These are phyloP conservation scores for Parauchenoglanis ngamensis DNA, from an alignment of 2,797 vertebrate genomes.

Conservation along the genomic window DNA sequence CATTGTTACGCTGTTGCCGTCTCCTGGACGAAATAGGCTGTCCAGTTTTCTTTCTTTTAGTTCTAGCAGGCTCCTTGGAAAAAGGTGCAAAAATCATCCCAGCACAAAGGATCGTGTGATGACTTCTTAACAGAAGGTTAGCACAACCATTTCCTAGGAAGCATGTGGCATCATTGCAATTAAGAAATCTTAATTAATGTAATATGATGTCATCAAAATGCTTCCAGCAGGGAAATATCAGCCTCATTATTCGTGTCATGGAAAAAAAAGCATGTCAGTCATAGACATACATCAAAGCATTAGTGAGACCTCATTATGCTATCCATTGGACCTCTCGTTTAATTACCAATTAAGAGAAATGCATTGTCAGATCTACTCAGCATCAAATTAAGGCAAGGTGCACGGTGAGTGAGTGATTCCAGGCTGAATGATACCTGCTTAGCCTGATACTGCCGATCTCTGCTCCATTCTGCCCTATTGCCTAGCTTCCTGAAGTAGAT, in stretches of 20 bases:
- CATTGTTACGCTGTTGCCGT: background rate
- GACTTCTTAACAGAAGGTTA: background rate
- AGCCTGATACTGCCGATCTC: constrained; percentile 32
- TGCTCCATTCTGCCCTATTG: constrained; percentile 38
- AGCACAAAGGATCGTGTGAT: background rate
- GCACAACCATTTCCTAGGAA: background rate
- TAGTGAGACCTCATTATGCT: constrained; percentile 47
- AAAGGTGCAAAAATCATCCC: background rate
- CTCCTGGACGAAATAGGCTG: background rate
- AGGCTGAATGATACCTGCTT: constrained; percentile 44
- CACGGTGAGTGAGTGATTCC: constrained; percentile 28
- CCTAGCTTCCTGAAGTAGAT: constrained; percentile 40
- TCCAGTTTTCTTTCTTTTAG: background rate
- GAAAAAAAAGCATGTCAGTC: constrained; percentile 44
- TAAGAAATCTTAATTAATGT: constrained; percentile 47
- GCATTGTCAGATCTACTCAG: constrained; percentile 50
- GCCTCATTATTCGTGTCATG: constrained; percentile 45
- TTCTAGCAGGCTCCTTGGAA: background rate
- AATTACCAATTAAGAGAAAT: constrained; percentile 57
- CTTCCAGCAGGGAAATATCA: constrained; percentile 41
- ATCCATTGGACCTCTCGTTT: constrained; percentile 45
- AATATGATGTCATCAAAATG: constrained; percentile 57
- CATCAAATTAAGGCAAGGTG: constrained; percentile 43
- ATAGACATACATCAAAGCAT: constrained; percentile 53
- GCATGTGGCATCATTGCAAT: constrained; percentile 38